Percentiles rank a stretch among this genome's conserved stretches.
Evolutionary conservation across 1,140 invertebrate genomes (phyloP).

Genomic region (Drosophila ohnishii): DNA sequence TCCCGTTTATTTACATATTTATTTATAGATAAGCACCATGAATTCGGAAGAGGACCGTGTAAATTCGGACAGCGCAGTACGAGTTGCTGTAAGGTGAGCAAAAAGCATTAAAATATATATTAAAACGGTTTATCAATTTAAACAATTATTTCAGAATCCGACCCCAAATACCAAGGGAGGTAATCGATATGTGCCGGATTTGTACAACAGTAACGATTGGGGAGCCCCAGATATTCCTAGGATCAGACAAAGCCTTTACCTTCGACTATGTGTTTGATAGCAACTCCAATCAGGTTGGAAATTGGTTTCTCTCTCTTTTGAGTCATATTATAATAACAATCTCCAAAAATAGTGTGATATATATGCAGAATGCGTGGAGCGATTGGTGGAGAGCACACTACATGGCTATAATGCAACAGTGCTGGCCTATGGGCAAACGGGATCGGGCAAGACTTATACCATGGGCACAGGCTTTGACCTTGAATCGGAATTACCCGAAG

Average conservation of each 20-base stretch:
- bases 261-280: slow-evolving; percentile 98
- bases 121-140: neutral
- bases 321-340: slow-evolving; percentile 46
- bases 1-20: neutral
- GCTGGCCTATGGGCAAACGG: slow-evolving; percentile 98
- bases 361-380: slow-evolving; percentile 93
- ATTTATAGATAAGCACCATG: slow-evolving; percentile 23
- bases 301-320: fast-evolving
- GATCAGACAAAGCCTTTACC: slow-evolving; percentile 97
- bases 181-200: slow-evolving; percentile 96
- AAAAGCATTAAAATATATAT: neutral
- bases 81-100: slow-evolving; percentile 42
- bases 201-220: slow-evolving; percentile 94
- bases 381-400: slow-evolving; percentile 93
- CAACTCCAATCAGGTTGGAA: slow-evolving; percentile 85
- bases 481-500: slow-evolving; percentile 85
- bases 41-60: slow-evolving; percentile 22
- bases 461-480: slow-evolving; percentile 99
- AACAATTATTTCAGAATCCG: slow-evolving; percentile 89
- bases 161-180: slow-evolving; percentile 95
- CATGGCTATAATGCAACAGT: slow-evolving; percentile 98
- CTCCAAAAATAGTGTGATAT: slow-evolving; percentile 85
- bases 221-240: slow-evolving; percentile 96
- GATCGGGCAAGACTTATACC: slow-evolving; percentile 98
- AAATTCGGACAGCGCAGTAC: slow-evolving; percentile 28